A percentile compares a stretch with the other conserved stretches of the same genome.
Conservation (phyloP, 2,888 invertebrate species). For the Drosophila prolongata region DNA sequence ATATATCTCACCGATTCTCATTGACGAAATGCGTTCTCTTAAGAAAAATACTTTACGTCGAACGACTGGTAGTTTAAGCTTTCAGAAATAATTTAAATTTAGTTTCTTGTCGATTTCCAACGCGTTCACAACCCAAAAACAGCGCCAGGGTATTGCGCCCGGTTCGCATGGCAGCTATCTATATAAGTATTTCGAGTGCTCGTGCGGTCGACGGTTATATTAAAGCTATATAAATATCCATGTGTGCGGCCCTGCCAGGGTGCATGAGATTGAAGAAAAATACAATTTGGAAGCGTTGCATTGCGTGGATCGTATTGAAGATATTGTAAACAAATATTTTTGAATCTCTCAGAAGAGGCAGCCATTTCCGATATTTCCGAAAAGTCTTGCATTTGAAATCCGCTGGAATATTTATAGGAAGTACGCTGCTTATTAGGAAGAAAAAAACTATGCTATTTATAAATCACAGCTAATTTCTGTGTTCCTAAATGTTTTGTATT, state of each 20-base stretch:
- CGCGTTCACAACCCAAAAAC: constrained; percentile 59
- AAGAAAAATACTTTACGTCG: constrained; percentile 22
- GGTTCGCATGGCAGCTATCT: constrained; percentile 53
- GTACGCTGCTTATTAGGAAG: constrained; percentile 71
- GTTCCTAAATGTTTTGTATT: constrained; percentile 56
- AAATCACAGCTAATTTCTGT: constrained; percentile 81
- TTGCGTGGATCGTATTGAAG: constrained; percentile 28
- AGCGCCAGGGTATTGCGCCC: constrained; percentile 33
- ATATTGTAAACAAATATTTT: constrained; percentile 68
- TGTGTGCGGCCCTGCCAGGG: constrained; percentile 28
- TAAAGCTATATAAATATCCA: constrained; percentile 53
- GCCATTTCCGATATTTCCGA: constrained; percentile 2
- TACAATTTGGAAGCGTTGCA: constrained; percentile 48
- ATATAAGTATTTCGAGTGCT: constrained; percentile 75
- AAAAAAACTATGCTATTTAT: constrained; percentile 80
- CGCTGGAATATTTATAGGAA: constrained; percentile 51
- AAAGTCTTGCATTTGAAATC: constrained; percentile 56
- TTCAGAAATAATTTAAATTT: constrained; percentile 71
- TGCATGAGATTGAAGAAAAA: constrained; percentile 58
- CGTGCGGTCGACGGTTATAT: constrained; percentile 70
- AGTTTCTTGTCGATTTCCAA: constrained; percentile 77
- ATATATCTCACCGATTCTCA: constrained; percentile 1
- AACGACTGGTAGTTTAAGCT: constrained; percentile 53
- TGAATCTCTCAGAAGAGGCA: constrained; percentile 29
- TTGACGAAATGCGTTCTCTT: constrained; percentile 11